phyloP scores from a whole-genome alignment of 2,797 vertebrate genomes.

The Strix occidentalis region DNA sequence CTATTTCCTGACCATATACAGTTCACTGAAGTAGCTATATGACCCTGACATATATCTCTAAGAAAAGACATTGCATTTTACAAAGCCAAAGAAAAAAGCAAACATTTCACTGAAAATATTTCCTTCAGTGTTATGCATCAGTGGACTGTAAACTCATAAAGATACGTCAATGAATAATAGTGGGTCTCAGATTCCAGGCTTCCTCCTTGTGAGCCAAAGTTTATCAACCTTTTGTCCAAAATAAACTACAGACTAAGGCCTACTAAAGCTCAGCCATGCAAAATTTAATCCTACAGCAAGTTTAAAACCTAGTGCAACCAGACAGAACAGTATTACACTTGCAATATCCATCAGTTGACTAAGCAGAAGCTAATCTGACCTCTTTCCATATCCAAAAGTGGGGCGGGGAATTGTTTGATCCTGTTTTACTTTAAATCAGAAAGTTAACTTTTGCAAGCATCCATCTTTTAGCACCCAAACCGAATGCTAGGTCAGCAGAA shows the following conservation, averaged over 20 bases:
- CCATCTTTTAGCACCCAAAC: not conserved
- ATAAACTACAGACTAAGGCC: conserved; percentile 23
- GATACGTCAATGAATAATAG: conserved; percentile 52
- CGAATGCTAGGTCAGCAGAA: not conserved
- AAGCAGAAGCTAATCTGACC: conserved; percentile 30
- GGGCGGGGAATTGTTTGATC: not conserved
- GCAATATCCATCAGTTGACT: conserved; percentile 17
- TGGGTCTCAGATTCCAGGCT: conserved; percentile 25
- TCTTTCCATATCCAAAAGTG: not conserved
- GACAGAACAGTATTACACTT: not conserved
- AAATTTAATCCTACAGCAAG: conserved; percentile 25
- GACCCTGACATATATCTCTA: conserved; percentile 41
- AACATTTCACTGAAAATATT: conserved; percentile 57
- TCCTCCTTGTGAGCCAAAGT: conserved; percentile 48
- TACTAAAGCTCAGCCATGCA: not conserved
- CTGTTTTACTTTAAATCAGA: not conserved
- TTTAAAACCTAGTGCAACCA: not conserved
- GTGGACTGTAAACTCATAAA: conserved; percentile 58
- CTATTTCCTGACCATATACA: conserved; percentile 37
- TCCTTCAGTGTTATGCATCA: conserved; percentile 42
- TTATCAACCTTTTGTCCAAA: conserved; percentile 56
- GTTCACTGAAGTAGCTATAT: conserved; percentile 51
- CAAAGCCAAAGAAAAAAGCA: conserved; percentile 51
- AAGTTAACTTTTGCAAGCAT: not conserved
- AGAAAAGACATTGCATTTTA: conserved; percentile 51